phyloP scores from a whole-genome alignment of 1,140 invertebrate genomes.

The Tribolium castaneum region DNA sequence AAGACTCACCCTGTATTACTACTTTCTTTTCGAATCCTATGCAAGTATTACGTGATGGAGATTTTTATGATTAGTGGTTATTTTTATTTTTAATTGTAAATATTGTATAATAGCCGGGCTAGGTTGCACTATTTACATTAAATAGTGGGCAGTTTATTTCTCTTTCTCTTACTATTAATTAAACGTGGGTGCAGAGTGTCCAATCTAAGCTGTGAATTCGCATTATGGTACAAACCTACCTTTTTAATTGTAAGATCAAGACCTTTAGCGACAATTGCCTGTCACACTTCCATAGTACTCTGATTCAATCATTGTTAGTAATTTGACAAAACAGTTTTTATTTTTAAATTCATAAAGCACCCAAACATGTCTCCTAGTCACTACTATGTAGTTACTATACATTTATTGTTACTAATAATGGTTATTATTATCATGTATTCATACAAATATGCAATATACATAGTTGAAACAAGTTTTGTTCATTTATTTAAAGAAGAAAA shows the following conservation, averaged over 20 bases:
- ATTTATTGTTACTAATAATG: constrained; percentile 5
- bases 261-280: constrained; percentile 20
- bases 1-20: too few species aligned
- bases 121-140: constrained; percentile 60
- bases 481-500: constrained; percentile 11
- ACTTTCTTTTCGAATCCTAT: not conserved
- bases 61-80: constrained; percentile 52
- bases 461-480: not conserved
- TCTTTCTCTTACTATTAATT: constrained; percentile 4
- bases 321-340: constrained; percentile 14
- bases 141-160: constrained; percentile 54
- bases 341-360: constrained; percentile 12
- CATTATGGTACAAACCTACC: constrained; percentile 32
- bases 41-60: constrained; percentile 40
- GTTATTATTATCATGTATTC: constrained; percentile 4
- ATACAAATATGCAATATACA: constrained; percentile 12
- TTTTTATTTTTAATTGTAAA: constrained; percentile 54
- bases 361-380: constrained; percentile 34
- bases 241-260: constrained; percentile 36
- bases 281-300: constrained; percentile 24
- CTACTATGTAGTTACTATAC: constrained; percentile 39
- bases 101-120: constrained; percentile 58
- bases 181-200: constrained; percentile 49
- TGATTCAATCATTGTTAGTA: constrained; percentile 20
- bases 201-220: constrained; percentile 44